Base-by-base conservation (phyloP, 1,140 invertebrate species). In the Polyergus mexicanus region DNA sequence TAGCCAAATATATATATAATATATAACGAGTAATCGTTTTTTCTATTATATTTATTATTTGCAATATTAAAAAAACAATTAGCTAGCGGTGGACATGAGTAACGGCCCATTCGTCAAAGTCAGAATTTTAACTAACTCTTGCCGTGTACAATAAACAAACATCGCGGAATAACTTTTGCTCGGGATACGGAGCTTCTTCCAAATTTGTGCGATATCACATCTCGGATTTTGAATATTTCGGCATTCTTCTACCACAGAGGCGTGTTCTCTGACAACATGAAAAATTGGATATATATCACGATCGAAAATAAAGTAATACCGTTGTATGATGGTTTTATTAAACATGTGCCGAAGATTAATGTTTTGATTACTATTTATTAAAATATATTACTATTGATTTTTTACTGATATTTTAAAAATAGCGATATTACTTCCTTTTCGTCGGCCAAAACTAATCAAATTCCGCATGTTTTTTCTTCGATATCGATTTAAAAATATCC, bases 21-120 rank as follows among this genome's bases (percentile, higher is more conserved):
- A n/a, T n/a, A n/a, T n/a, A 56, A 25, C 44, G 19, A 80, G 5
- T 41, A 32, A 71, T 72, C 44, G 41, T 19, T 76, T 8, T 35
- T 47, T 58, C 11, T 41, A 41, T 32, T 80, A 65, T 28, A 65
- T 28, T 56, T n/a, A 7, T 71, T 35, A 72, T n/a, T 56, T 4
- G 25, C 16, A 51, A 19, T 65, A 78, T 65, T 54, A 66, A 56
- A 80, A 58, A 69, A 22, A 80, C 16, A 35, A 56, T 35, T 35
- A 56, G n/a, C n/a, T 35, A 56, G 32, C n/a, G n/a, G 44, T 80
- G 35, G 35, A 81, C 38, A 35, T 38, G 16, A 72, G 66, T 81
- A 72, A 60, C 66, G 66, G 66, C 66, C 66, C 66, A 81, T 81
- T 81, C 8, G 16, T 71, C 58, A 56, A 76, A 75, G 54, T 58